These are phyloP conservation scores for Macquaria australasica DNA, from an alignment of 2,113 vertebrate species.

Conservation along the genomic window DNA sequence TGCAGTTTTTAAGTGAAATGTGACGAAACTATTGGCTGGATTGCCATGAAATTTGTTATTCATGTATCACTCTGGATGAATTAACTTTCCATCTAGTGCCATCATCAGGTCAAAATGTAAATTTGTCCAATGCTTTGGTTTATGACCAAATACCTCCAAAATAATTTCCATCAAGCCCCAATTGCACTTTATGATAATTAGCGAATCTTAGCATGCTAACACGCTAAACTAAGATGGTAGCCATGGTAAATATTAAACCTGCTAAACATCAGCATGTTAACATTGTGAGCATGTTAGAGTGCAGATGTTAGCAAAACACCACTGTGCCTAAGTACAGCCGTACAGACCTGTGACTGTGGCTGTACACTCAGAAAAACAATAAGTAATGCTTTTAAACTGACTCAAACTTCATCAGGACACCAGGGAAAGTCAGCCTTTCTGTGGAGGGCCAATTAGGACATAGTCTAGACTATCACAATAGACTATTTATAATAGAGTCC, in stretches of 20 bases:
- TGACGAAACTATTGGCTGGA: not conserved
- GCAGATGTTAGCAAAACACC: not conserved
- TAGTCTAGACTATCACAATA: constrained; percentile 34
- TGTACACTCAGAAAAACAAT: not conserved
- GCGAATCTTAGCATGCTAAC: not conserved
- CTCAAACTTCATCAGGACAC: constrained; percentile 36
- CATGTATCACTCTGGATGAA: not conserved
- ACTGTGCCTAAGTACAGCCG: not conserved
- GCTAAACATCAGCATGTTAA: not conserved
- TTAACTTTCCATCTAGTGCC: not conserved
- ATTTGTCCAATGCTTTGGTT: not conserved
- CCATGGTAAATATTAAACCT: not conserved
- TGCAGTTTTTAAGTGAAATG: not conserved
- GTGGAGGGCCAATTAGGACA: constrained; percentile 40
- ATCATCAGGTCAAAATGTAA: not conserved
- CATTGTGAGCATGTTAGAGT: not conserved
- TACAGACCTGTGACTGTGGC: not conserved
- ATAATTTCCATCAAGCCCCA: not conserved
- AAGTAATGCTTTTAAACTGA: constrained; percentile 23
- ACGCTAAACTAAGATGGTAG: not conserved
- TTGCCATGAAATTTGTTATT: not conserved
- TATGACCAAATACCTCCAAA: not conserved
- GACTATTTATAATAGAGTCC: constrained; percentile 35
- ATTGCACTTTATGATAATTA: not conserved
- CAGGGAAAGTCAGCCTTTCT: constrained; percentile 23